Conservation (phyloP, 53 echinoderm and acorn worm species). For the Crossaster papposus region DNA sequence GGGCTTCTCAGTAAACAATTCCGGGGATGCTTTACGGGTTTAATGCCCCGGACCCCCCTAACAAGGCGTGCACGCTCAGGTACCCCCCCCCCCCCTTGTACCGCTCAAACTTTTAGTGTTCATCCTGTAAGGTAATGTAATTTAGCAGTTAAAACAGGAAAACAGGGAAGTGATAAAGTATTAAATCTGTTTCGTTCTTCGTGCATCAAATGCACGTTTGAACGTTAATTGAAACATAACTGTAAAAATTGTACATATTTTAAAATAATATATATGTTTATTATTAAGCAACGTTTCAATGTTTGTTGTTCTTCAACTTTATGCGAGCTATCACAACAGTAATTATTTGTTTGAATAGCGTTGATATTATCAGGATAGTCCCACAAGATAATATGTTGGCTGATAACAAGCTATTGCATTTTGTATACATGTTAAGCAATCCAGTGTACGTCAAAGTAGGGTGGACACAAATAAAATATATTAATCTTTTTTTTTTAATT, state of each 20-base stretch:
- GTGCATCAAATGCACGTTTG: slow-evolving; percentile 39
- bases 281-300: slow-evolving; percentile 24
- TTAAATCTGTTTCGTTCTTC: background rate
- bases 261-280: slow-evolving; percentile 58
- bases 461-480: background rate
- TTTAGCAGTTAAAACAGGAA: background rate
- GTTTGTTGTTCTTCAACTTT: background rate
- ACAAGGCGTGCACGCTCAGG: too few species aligned
- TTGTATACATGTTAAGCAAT: background rate
- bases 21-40: too few species aligned
- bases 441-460: background rate
- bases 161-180: background rate
- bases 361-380: background rate
- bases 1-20: too few species aligned
- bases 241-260: slow-evolving; percentile 51
- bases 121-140: background rate
- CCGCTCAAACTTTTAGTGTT: background rate
- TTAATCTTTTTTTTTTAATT: background rate
- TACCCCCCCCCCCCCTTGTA: too few species aligned
- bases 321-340: background rate
- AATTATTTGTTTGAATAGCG: background rate
- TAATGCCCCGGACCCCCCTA: too few species aligned
- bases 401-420: background rate
- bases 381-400: slow-evolving; percentile 1
- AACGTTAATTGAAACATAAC: background rate